Evolutionary conservation across 1,140 invertebrate genomes (phyloP).

Genomic region (Linepithema humile): DNA sequence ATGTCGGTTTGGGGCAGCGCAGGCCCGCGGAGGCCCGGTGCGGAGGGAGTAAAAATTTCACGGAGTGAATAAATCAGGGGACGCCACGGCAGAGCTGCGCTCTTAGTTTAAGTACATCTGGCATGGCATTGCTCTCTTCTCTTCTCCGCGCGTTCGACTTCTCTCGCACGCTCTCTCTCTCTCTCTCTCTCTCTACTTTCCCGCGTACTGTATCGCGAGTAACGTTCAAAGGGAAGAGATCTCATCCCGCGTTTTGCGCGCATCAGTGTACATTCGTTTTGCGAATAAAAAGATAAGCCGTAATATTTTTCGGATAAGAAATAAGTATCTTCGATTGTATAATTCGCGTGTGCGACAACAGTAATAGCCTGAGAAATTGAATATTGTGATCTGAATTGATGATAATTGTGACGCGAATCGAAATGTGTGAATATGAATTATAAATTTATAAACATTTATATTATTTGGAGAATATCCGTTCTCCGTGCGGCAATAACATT

Average conservation of each 20-base stretch:
- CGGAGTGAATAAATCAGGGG: constrained; percentile 81
- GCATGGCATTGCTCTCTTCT: constrained; percentile 39
- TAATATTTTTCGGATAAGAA: not conserved
- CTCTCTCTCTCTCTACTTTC: constrained; percentile 6
- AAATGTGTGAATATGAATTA: no score
- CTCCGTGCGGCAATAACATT: not conserved
- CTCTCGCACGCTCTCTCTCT: constrained; percentile 7
- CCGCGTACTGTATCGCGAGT: constrained; percentile 61
- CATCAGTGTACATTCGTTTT: not conserved
- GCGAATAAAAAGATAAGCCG: not conserved
- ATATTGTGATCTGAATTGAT: not conserved
- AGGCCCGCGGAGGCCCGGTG: constrained; percentile 62
- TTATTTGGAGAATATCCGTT: not conserved
- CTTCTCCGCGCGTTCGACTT: not conserved
- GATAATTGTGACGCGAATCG: no score
- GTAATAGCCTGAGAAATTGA: not conserved
- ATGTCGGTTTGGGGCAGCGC: constrained; percentile 64
- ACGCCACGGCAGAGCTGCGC: constrained; percentile 69
- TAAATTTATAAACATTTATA: not conserved
- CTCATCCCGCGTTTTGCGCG: constrained; percentile 11
- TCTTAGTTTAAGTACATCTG: constrained; percentile 76
- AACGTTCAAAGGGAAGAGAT: constrained; percentile 53
- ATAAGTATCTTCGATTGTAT: not conserved
- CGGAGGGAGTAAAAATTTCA: constrained; percentile 78
- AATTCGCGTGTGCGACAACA: not conserved